Base-by-base conservation (phyloP, 2,113 vertebrate species). In the Bos javanicus region DNA sequence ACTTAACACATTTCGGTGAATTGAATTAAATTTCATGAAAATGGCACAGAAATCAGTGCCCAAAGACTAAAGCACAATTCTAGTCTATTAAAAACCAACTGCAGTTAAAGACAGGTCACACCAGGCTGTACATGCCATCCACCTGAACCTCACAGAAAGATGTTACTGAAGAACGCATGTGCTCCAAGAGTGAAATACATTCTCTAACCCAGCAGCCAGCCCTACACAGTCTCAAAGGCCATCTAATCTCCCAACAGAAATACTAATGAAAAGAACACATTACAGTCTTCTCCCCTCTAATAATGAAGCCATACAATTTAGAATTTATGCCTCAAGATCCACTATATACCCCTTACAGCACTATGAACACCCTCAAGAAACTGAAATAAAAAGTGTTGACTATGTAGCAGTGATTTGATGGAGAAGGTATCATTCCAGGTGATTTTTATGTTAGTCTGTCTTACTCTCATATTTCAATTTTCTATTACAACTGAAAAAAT, bases 1-100 rank as follows among this genome's bases (percentile, higher is more conserved):
- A 33, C 94, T 94, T 21, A 74, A 84, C 14, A 90, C 56, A 95
- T 21, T 90, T 33, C 54, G 16, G 83, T 74, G 36, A 94, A 87
- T 1, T 84, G 54, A 97, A 97, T 78, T 86, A 92, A 78, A 87
- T 81, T 94, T 87, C 36, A 60, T 67, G n/a, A 4, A 89, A 90
- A 83, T 36, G n/a, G 50, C 30, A 86, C 15, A 67, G 16, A 78
- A 74, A 48, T 54, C 39, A 83, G 43, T 54, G 46, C 36, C 82
- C 28, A 25, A 83, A 81, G 33, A 46, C 50, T 78, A 60, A 83
- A 36, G 25, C 15, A 48, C 36, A 89, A 71, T 76, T 67, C 85
- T 39, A 87, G 25, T 16, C 56, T 62, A 57, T 39, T 30, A 83
- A 60, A 84, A 48, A 56, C 67, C 8, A n/a, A 15, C 5, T 59